These are phyloP conservation scores for Phyllotreta cruciferae DNA, from an alignment of 2,888 invertebrate species.

Conservation along the genomic window DNA sequence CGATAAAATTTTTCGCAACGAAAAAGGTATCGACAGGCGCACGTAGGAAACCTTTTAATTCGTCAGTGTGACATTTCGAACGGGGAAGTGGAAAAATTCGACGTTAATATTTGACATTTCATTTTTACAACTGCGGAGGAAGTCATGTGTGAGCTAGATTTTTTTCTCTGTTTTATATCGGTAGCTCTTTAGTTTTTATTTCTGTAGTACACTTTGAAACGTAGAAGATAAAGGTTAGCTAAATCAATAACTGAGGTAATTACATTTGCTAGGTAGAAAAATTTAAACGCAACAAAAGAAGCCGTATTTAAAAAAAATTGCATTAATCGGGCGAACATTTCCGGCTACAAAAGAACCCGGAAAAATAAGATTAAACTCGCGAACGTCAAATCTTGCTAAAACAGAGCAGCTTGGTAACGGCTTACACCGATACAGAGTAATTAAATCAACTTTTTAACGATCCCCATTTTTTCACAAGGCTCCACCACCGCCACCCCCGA, in stretches of 20 bases:
- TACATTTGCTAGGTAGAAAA: too few relatives aligned
- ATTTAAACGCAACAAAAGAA: too few relatives aligned
- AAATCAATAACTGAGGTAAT: too few relatives aligned
- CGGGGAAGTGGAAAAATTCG: constrained; percentile 27
- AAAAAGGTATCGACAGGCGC: constrained; percentile 37
- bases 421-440: constrained; percentile 58
- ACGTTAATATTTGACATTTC: constrained; percentile 34
- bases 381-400: constrained; percentile 30
- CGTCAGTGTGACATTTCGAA: constrained; percentile 45
- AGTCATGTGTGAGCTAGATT: too few relatives aligned
- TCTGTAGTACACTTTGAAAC: too few relatives aligned
- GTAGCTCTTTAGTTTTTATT: too few relatives aligned
- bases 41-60: constrained; percentile 44
- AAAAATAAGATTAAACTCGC: too few relatives aligned
- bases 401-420: constrained; percentile 50
- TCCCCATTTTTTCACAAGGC: constrained; percentile 48
- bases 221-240: too few relatives aligned
- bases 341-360: too few relatives aligned
- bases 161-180: too few relatives aligned
- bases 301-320: too few relatives aligned
- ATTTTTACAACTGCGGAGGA: constrained; percentile 17
- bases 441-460: constrained; percentile 59
- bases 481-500: constrained; percentile 44
- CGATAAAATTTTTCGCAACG: constrained; percentile 35
- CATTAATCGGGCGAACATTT: too few relatives aligned